Percentiles rank a stretch among this genome's conserved stretches.
Evolutionary conservation across 2,888 invertebrate species (phyloP).

Genomic region (Hartigia nigra): DNA sequence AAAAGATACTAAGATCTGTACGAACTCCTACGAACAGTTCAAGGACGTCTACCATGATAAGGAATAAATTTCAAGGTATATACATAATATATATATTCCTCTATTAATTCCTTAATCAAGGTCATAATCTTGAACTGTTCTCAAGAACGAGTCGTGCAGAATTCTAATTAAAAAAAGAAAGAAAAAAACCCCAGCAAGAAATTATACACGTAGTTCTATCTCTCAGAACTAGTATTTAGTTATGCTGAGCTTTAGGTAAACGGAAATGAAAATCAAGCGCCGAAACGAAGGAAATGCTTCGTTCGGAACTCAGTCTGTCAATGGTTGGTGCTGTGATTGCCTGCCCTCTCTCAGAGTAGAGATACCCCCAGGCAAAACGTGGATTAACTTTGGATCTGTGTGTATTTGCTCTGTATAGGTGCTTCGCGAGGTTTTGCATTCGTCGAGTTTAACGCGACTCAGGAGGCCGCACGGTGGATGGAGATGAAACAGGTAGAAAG

Average conservation of each 20-base stretch:
- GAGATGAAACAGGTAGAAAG: slow-evolving; percentile 85
- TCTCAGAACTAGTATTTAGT: slow-evolving; percentile 38
- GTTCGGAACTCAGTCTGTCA: slow-evolving; percentile 60
- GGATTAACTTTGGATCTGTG: slow-evolving; percentile 67
- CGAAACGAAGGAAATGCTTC: slow-evolving; percentile 53
- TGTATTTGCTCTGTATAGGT: slow-evolving; percentile 85
- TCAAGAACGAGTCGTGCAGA: background rate
- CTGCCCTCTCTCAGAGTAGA: slow-evolving; percentile 65
- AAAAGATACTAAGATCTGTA: background rate
- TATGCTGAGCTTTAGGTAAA: slow-evolving; percentile 49
- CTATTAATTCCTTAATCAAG: background rate
- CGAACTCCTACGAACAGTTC: background rate
- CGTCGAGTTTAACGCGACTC: slow-evolving; percentile 91
- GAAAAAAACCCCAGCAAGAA: background rate
- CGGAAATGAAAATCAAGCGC: slow-evolving; percentile 48
- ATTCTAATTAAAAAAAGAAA: background rate
- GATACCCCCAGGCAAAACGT: slow-evolving; percentile 64
- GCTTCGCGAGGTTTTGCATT: slow-evolving; percentile 84
- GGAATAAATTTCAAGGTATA: background rate
- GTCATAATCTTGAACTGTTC: background rate
- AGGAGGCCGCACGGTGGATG: slow-evolving; percentile 92
- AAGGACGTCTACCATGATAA: background rate
- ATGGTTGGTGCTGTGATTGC: slow-evolving; percentile 66
- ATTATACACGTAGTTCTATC: slow-evolving; percentile 8
- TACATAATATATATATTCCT: background rate